Evolutionary conservation across 2,888 invertebrate species (phyloP).

Genomic region (Dasypogon diadema): DNA sequence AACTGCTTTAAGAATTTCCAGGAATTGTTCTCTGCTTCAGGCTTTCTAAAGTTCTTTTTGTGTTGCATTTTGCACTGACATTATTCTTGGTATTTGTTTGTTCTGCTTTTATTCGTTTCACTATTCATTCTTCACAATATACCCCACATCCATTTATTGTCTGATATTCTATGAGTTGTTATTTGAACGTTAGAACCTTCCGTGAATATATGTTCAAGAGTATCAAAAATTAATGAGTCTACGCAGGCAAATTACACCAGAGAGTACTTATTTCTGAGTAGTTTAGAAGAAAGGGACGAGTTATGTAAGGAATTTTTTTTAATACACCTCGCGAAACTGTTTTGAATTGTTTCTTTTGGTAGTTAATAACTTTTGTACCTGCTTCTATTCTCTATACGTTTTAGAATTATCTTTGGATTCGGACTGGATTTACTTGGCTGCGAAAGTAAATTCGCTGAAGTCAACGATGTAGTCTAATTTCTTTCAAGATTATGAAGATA

Average conservation of each 20-base stretch:
- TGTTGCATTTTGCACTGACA: background rate
- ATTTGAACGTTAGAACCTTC: background rate
- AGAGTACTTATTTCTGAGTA: background rate
- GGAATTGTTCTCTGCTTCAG: background rate
- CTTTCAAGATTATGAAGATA: no score
- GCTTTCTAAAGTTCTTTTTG: background rate
- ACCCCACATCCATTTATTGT: background rate
- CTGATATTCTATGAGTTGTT: background rate
- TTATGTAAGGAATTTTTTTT: no score
- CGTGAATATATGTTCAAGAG: background rate
- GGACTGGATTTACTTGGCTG: no score
- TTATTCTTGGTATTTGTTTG: background rate
- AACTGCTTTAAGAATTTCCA: background rate
- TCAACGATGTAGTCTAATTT: no score
- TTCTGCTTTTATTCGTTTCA: background rate
- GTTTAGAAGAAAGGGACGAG: no score
- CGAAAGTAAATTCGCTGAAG: no score
- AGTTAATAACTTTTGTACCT: no score
- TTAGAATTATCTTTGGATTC: no score
- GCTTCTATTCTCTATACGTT: no score
- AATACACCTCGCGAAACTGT: no score
- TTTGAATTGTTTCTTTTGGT: no score
- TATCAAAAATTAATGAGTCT: background rate
- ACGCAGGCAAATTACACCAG: background rate
- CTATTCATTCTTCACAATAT: background rate